These are phyloP conservation scores for Monoplex corrugatus DNA, from an alignment of 2,888 invertebrate species.

Conservation along the genomic window DNA sequence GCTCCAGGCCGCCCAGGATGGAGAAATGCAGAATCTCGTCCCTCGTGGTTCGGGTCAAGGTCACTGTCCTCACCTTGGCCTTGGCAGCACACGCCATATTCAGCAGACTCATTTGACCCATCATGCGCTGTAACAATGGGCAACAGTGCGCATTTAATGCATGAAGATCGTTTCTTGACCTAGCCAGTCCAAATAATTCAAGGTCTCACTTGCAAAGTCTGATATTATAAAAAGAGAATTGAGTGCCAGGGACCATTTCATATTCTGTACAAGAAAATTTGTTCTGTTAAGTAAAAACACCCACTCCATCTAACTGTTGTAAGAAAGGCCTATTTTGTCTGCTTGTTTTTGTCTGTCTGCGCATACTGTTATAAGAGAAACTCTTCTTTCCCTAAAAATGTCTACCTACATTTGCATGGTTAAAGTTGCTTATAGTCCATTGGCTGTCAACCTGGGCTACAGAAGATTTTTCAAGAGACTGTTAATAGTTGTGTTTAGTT, in stretches of 20 bases:
- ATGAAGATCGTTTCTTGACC: background rate
- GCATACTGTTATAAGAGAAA: no score
- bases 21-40: constrained; percentile 96
- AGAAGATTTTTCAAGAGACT: no score
- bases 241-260: no score
- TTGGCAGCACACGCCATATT: constrained; percentile 99
- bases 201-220: background rate
- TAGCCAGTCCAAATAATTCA: background rate
- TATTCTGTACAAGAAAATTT: no score
- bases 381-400: no score
- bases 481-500: no score
- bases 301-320: no score
- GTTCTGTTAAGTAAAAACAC: no score
- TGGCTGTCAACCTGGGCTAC: no score
- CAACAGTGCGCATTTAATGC: background rate
- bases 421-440: no score
- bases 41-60: constrained; percentile 93
- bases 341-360: background rate
- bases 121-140: constrained; percentile 86
- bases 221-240: background rate
- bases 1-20: constrained; percentile 95
- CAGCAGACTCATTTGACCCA: constrained; percentile 85
- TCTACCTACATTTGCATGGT: no score
- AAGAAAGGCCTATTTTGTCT: no score
- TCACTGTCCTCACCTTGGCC: constrained; percentile 94